Evolutionary conservation across 2,888 invertebrate species (phyloP).

Genomic region (Pomacea canaliculata): DNA sequence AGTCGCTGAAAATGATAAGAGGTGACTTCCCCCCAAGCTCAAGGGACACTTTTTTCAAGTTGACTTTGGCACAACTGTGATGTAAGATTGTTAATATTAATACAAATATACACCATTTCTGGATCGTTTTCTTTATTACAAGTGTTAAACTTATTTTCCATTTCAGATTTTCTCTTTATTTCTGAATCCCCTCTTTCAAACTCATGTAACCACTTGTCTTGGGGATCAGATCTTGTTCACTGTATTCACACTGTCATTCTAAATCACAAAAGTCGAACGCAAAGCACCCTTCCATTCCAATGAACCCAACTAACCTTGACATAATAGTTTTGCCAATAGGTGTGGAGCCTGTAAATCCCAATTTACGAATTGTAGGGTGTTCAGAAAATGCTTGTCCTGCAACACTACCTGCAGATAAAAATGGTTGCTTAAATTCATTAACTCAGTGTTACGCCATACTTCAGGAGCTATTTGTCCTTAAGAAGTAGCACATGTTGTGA

Average conservation of each 20-base stretch:
- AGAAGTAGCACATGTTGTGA: too few species aligned
- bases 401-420: conserved; percentile 74
- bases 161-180: not conserved
- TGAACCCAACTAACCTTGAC: conserved; percentile 74
- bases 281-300: too few species aligned
- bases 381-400: conserved; percentile 89
- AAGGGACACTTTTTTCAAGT: conserved; percentile 93
- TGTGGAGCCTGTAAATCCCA: conserved; percentile 97
- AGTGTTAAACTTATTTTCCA: too few species aligned
- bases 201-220: too few species aligned
- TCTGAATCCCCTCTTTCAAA: not conserved
- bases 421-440: too few species aligned
- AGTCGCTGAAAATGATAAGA: conserved; percentile 92
- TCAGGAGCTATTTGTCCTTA: too few species aligned
- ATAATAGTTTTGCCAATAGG: conserved; percentile 92
- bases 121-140: too few species aligned
- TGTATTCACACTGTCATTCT: too few species aligned
- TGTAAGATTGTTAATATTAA: not conserved
- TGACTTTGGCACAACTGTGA: conserved; percentile 71
- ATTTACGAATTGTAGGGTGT: conserved; percentile 87
- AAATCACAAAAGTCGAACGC: too few species aligned
- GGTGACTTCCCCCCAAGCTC: conserved; percentile 98
- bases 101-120: too few species aligned
- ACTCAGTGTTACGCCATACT: too few species aligned
- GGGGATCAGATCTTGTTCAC: too few species aligned